Base-by-base conservation (phyloP, 2,113 vertebrate genomes). In the Saccopteryx leptura region DNA sequence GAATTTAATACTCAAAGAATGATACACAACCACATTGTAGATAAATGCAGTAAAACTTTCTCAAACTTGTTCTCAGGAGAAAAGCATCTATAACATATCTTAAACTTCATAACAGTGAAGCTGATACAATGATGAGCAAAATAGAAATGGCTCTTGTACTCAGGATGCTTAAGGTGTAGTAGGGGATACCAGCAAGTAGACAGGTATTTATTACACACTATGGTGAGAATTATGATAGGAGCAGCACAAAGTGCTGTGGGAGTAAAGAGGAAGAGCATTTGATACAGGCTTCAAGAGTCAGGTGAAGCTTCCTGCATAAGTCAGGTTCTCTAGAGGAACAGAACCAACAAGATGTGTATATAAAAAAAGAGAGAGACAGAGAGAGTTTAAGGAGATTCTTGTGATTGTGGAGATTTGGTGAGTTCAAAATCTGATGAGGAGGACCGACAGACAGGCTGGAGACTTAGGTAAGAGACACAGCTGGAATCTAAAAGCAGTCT, bases 1-100 rank as follows among this genome's bases (percentile, higher is more conserved):
- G n/a, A 93, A 95, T 85, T 68, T 66, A 83, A 71, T 78, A 28
- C 54, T 91, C 90, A 88, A 82, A 84, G 24, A 85, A 89, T 61
- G 33, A 50, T 84, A 69, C 9, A 17, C 4, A 68, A 80, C 33
- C 18, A 66, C 93, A 94, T 48, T 72, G 19, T 58, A 89, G 24
- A 28, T 56, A 58, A 93, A 84, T 74, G 14, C 31, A 88, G 14
- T 26, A 90, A 86, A 76, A 78, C 23, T 74, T 80, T 52, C 60
- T 94, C 81, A 84, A 80, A 24, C 23, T n/a, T 91, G 85, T 92
- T n/a, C 48, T 61, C 14, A 68, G 79, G 12, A 93, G 21, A 91
- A 23, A 94, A 60, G 23, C 21, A 88, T 84, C 61, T 56, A 21
- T n/a, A 75, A 78, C 10, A 48, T 75, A 89, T 9, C 3, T 96